Conservation (phyloP, 2,888 invertebrate genomes). For the Diaphora mendica region DNA sequence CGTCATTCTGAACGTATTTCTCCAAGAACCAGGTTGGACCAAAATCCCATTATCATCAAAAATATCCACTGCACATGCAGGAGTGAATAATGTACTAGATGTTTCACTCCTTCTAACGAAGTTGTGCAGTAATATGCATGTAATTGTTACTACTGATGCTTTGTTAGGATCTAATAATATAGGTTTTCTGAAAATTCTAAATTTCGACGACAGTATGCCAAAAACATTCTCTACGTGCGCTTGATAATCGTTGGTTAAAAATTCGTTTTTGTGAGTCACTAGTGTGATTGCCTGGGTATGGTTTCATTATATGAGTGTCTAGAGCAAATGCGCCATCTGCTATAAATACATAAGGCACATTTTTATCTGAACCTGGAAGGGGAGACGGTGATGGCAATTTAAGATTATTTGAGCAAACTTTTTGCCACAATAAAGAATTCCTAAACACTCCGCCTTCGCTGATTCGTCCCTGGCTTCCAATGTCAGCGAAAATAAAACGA, state of each 20-base stretch:
- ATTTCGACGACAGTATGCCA: not conserved
- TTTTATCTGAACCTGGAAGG: conserved; percentile 11
- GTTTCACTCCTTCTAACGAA: conserved; percentile 4
- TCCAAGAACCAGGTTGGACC: not conserved
- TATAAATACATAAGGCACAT: conserved; percentile 34
- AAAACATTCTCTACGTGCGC: conserved; percentile 1
- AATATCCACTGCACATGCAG: conserved; percentile 4
- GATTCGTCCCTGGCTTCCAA: conserved; percentile 12
- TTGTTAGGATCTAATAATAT: not conserved
- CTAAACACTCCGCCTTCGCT: too few species aligned
- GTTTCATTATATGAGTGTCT: conserved; percentile 37
- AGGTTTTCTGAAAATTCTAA: not conserved
- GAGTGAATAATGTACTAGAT: not conserved
- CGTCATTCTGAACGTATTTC: not conserved
- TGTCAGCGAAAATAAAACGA: conserved; percentile 10
- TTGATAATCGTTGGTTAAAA: not conserved
- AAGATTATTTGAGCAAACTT: not conserved
- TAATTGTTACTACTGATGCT: not conserved
- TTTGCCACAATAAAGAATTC: conserved; percentile 11
- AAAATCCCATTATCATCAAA: not conserved
- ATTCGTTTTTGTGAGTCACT: not conserved
- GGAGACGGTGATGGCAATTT: not conserved
- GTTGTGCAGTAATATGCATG: not conserved
- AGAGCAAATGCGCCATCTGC: conserved; percentile 43
- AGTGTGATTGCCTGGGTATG: conserved; percentile 28